These are phyloP conservation scores for Neodiprion pinetum DNA, from an alignment of 1,140 invertebrate species.

Conservation along the genomic window DNA sequence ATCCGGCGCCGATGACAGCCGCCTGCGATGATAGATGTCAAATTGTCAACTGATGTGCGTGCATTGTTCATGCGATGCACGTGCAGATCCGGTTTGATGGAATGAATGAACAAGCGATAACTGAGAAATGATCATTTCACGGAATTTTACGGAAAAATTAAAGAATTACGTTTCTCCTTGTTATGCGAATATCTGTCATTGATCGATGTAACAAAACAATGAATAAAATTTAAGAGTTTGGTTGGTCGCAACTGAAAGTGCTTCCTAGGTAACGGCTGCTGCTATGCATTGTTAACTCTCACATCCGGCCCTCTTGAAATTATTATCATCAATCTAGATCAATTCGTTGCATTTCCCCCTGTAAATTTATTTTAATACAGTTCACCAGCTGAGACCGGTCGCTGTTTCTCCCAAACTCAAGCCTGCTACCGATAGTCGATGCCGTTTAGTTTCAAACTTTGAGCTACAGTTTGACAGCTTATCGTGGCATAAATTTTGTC, in stretches of 20 bases:
- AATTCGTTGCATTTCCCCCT: slow-evolving; percentile 30
- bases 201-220: not conserved
- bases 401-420: not conserved
- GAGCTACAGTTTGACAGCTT: too few species aligned
- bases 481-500: too few species aligned
- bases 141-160: too few species aligned
- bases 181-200: too few species aligned
- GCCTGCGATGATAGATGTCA: not conserved
- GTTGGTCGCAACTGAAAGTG: not conserved
- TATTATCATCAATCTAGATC: slow-evolving; percentile 30
- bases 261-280: not conserved
- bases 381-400: not conserved
- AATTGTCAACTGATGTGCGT: too few species aligned
- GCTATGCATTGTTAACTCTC: not conserved
- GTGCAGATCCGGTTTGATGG: too few species aligned
- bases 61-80: too few species aligned
- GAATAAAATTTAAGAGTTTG: not conserved
- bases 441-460: too few species aligned
- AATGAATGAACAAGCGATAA: too few species aligned
- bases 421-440: not conserved
- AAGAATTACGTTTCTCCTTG: too few species aligned
- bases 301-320: slow-evolving; percentile 17
- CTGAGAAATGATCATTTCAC: too few species aligned
- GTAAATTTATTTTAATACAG: slow-evolving; percentile 27
- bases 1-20: not conserved